Evolutionary conservation across 1,140 invertebrate genomes (phyloP).

Genomic region (Limonius californicus): DNA sequence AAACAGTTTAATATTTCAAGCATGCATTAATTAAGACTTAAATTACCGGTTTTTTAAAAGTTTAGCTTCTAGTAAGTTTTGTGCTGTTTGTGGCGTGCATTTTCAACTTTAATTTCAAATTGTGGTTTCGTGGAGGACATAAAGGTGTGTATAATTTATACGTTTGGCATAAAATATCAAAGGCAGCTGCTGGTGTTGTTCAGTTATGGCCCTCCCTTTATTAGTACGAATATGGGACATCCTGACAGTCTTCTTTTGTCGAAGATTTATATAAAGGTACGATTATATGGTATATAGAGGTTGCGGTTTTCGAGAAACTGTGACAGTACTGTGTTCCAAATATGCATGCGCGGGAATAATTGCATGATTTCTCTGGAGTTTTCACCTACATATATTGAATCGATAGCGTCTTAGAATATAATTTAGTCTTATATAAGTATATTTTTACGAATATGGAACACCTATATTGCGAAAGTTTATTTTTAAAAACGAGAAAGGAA

Average conservation of each 20-base stretch:
- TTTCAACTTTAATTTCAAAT: neutral
- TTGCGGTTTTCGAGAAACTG: too few relatives aligned
- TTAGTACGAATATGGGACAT: neutral
- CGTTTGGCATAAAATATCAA: neutral
- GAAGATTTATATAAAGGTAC: too few relatives aligned
- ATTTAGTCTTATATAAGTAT: too few relatives aligned
- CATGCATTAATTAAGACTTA: neutral
- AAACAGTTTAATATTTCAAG: neutral
- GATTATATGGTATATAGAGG: too few relatives aligned
- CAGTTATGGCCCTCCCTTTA: neutral
- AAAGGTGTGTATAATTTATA: conserved; percentile 5
- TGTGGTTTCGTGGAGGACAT: neutral
- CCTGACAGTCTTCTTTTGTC: neutral
- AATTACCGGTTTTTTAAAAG: neutral
- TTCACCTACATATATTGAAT: too few relatives aligned
- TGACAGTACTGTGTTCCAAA: too few relatives aligned
- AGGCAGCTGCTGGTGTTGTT: neutral
- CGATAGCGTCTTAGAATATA: too few relatives aligned
- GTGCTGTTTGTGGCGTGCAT: neutral
- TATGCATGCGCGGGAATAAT: too few relatives aligned
- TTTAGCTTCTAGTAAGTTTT: neutral
- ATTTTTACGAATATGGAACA: too few relatives aligned
- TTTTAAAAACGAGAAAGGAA: too few relatives aligned
- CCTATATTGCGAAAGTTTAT: too few relatives aligned
- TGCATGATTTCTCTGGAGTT: too few relatives aligned